These are phyloP conservation scores for Phalacrocorax pelagicus DNA, from an alignment of 2,113 vertebrate species.

Conservation along the genomic window DNA sequence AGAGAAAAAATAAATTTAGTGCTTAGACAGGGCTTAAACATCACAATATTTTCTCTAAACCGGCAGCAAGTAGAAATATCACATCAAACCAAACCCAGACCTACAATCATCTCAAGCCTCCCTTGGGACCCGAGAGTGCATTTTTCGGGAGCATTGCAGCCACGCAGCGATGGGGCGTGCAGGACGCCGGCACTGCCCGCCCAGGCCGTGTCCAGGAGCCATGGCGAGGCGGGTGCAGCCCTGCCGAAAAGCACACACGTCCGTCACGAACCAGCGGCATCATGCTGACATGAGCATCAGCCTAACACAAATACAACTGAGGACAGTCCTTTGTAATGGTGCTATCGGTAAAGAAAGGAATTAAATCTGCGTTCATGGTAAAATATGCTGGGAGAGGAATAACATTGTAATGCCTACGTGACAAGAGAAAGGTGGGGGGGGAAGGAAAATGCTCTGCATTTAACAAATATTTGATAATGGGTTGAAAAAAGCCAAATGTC, in stretches of 20 bases:
- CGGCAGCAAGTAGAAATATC: accelerated
- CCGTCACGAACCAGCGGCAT: background rate
- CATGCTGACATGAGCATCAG: accelerated
- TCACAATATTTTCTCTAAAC: background rate
- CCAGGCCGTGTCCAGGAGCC: accelerated
- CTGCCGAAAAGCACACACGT: accelerated
- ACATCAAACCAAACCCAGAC: background rate
- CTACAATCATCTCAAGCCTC: background rate
- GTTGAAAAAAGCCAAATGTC: background rate
- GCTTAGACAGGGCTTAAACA: background rate
- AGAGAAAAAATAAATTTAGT: background rate
- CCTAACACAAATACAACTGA: accelerated
- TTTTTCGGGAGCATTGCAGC: background rate
- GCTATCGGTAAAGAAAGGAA: background rate
- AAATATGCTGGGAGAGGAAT: background rate
- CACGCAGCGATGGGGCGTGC: accelerated
- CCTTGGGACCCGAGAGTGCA: accelerated
- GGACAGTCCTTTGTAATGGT: background rate
- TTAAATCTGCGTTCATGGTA: too few species aligned
- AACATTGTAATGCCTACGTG: accelerated
- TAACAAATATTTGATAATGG: background rate
- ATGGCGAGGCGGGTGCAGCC: accelerated
- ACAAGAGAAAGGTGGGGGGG: background rate
- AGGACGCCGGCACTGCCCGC: background rate
- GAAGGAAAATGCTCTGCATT: background rate